A percentile compares a stretch with the other conserved stretches of the same genome.
phyloP scores from a whole-genome alignment of 2,888 invertebrate species.

The Argynnis bischoffii region DNA sequence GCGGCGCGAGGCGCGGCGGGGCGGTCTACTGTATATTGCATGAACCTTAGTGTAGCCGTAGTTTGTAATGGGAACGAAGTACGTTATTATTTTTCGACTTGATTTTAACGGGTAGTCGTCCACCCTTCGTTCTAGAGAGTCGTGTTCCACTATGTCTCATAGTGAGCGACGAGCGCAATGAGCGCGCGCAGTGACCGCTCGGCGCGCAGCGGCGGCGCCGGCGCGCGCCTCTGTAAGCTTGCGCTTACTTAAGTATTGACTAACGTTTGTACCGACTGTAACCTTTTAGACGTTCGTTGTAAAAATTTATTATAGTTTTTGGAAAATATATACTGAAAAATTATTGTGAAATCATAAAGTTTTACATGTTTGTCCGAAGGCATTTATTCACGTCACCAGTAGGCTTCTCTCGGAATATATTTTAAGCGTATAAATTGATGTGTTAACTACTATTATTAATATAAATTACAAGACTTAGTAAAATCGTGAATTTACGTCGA shows the following conservation, averaged over 20 bases:
- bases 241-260: constrained; percentile 48
- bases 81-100: constrained; percentile 42
- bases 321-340: constrained; percentile 38
- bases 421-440: constrained; percentile 63
- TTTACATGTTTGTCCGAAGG: constrained; percentile 54
- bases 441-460: constrained; percentile 69
- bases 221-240: constrained; percentile 43
- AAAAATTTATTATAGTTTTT: constrained; percentile 38
- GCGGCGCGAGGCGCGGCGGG: constrained; percentile 17
- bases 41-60: constrained; percentile 57
- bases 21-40: constrained; percentile 50
- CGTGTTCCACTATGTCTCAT: constrained; percentile 15
- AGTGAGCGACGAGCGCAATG: constrained; percentile 9
- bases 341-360: constrained; percentile 30
- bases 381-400: constrained; percentile 67
- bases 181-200: constrained; percentile 52
- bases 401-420: constrained; percentile 52
- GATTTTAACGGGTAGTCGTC: constrained; percentile 38
- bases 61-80: constrained; percentile 40
- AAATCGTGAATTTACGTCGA: constrained; percentile 81
- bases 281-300: constrained; percentile 35
- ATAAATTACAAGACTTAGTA: constrained; percentile 76
- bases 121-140: constrained; percentile 20
- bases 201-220: constrained; percentile 42
- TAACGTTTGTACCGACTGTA: constrained; percentile 43